A percentile compares a stretch with the other conserved stretches of the same genome.
These are phyloP conservation scores for Diplazon laetatorius DNA, from an alignment of 2,888 invertebrate genomes.

Conservation along the genomic window DNA sequence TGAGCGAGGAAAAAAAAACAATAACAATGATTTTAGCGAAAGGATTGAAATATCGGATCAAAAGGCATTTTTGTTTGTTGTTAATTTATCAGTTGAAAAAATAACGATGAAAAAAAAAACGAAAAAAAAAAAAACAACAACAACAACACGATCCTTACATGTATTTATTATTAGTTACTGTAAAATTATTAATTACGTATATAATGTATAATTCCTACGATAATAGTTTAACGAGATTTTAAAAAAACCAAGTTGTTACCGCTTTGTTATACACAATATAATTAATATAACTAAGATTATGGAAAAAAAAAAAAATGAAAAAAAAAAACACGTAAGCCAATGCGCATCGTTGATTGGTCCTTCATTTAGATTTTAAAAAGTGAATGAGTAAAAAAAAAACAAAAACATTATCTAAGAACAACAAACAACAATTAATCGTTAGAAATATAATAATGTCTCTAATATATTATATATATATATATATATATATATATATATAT, in stretches of 20 bases:
- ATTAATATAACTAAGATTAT: constrained; percentile 81
- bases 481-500: too few relatives aligned
- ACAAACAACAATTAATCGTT: constrained; percentile 62
- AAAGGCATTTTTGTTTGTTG: constrained; percentile 62
- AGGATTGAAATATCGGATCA: constrained; percentile 74
- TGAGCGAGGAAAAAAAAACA: constrained; percentile 70
- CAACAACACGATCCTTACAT: constrained; percentile 75
- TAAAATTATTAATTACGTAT: constrained; percentile 69
- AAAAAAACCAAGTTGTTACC: constrained; percentile 82
- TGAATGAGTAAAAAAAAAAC: constrained; percentile 28
- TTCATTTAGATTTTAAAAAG: constrained; percentile 74
- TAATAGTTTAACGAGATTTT: constrained; percentile 81
- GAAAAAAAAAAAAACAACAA: constrained; percentile 46
- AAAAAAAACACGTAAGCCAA: too few relatives aligned
- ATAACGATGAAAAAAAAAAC: too few relatives aligned
- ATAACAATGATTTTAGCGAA: constrained; percentile 71
- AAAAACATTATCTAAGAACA: constrained; percentile 41
- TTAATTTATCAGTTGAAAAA: constrained; percentile 63
- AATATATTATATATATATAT: too few relatives aligned
- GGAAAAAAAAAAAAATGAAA: too few relatives aligned
- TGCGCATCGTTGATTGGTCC: constrained; percentile 80
- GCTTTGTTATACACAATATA: constrained; percentile 82
- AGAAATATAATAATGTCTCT: constrained; percentile 68
- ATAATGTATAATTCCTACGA: constrained; percentile 81
- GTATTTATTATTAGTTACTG: constrained; percentile 77